Evolutionary conservation across 2,113 vertebrate genomes (phyloP).

Genomic region (Callocephalon fimbriatum): DNA sequence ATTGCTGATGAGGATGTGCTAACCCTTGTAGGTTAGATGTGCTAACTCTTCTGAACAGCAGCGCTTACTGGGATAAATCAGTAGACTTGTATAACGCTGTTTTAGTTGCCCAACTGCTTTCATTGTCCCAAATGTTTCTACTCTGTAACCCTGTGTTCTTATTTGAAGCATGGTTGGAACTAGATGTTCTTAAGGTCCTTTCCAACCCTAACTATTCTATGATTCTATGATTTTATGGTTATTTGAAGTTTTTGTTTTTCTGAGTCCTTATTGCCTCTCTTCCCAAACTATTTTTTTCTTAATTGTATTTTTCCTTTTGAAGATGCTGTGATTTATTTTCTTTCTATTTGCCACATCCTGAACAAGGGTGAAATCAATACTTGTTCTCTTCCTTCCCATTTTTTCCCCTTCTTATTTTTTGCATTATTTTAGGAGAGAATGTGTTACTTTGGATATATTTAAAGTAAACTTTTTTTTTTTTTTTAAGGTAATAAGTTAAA

Average conservation of each 20-base stretch:
- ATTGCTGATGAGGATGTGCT: not conserved
- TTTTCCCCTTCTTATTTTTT: not conserved
- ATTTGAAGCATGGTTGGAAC: not conserved
- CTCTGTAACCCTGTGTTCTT: not conserved
- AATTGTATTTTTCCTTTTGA: not conserved
- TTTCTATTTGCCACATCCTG: not conserved
- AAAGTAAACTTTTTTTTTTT: not conserved
- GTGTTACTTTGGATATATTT: not conserved
- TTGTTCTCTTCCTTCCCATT: not conserved
- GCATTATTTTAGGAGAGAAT: not conserved
- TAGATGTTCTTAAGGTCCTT: not conserved
- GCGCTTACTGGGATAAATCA: not conserved
- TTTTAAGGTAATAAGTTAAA: not conserved
- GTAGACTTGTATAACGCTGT: not conserved
- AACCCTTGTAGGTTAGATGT: not conserved
- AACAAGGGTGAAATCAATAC: not conserved
- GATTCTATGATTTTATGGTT: not conserved
- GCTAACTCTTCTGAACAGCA: not conserved
- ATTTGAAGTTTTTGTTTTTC: not conserved
- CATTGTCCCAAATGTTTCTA: not conserved
- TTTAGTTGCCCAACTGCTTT: not conserved
- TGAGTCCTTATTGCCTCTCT: not conserved
- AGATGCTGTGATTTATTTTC: not conserved
- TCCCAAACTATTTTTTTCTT: not conserved
- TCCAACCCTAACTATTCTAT: not conserved